Evolutionary conservation across 2,113 vertebrate genomes (phyloP).

Genomic region (Stegostoma tigrinum): DNA sequence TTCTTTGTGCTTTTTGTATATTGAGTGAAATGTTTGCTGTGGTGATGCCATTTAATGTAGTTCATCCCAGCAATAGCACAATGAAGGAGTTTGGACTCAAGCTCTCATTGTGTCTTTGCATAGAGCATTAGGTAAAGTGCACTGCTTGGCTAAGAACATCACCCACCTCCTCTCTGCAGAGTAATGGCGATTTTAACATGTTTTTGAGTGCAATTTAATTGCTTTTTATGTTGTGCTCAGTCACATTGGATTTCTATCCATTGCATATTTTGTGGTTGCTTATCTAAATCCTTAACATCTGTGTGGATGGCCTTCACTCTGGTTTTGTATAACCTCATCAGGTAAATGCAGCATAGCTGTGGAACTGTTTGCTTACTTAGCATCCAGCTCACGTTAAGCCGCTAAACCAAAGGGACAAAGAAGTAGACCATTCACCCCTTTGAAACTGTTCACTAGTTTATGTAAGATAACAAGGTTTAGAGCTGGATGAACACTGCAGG

Average conservation of each 20-base stretch:
- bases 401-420: neutral
- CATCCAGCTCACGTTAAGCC: neutral
- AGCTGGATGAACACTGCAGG: no score
- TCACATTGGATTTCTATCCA: neutral
- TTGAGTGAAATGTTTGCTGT: neutral
- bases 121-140: neutral
- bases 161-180: neutral
- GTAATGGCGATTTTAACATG: neutral
- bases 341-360: neutral
- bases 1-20: neutral
- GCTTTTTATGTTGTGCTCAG: neutral
- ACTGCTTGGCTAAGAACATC: neutral
- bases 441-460: no score
- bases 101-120: neutral
- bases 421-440: neutral
- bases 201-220: neutral
- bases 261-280: neutral
- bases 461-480: no score
- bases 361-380: neutral
- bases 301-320: neutral
- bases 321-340: neutral
- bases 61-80: neutral
- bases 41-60: neutral
- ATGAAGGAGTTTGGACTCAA: neutral
- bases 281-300: neutral